Conservation (phyloP, 2,797 vertebrate genomes). For the Lagorchestes hirsutus region DNA sequence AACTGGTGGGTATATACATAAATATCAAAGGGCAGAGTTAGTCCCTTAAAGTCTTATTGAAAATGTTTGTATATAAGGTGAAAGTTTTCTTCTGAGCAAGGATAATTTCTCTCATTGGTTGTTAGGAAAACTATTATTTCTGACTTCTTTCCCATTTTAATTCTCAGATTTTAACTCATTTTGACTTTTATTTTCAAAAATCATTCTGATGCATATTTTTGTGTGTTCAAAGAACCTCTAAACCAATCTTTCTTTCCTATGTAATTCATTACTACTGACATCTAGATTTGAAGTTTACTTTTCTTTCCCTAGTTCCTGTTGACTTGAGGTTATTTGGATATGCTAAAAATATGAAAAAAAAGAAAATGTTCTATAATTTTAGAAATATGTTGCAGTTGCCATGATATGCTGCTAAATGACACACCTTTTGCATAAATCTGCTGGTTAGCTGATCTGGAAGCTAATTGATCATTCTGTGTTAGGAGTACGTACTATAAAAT, state of each 20-base stretch:
- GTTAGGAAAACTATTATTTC: neutral
- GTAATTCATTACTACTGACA: neutral
- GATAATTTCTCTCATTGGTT: conserved; percentile 10
- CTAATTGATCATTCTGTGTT: conserved; percentile 23
- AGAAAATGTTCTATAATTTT: conserved; percentile 6
- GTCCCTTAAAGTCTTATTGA: conserved; percentile 26
- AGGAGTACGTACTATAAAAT: neutral
- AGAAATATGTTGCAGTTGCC: neutral
- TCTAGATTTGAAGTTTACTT: conserved; percentile 27
- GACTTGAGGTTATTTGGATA: conserved; percentile 38
- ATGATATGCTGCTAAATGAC: neutral
- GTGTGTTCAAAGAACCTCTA: conserved; percentile 12
- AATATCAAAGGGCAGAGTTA: conserved; percentile 12
- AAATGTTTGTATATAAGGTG: conserved; percentile 9
- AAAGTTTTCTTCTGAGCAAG: conserved; percentile 15
- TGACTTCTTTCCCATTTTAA: neutral
- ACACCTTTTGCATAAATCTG: neutral
- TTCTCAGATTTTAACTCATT: conserved; percentile 54
- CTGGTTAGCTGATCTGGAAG: neutral
- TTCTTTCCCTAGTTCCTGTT: neutral
- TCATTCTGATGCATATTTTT: conserved; percentile 36
- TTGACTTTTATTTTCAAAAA: conserved; percentile 52
- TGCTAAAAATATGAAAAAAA: conserved; percentile 16
- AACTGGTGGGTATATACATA: conserved; percentile 42
- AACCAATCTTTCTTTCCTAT: conserved; percentile 44